These are phyloP conservation scores for Hippolais icterina DNA, from an alignment of 2,113 vertebrate species.

Conservation along the genomic window DNA sequence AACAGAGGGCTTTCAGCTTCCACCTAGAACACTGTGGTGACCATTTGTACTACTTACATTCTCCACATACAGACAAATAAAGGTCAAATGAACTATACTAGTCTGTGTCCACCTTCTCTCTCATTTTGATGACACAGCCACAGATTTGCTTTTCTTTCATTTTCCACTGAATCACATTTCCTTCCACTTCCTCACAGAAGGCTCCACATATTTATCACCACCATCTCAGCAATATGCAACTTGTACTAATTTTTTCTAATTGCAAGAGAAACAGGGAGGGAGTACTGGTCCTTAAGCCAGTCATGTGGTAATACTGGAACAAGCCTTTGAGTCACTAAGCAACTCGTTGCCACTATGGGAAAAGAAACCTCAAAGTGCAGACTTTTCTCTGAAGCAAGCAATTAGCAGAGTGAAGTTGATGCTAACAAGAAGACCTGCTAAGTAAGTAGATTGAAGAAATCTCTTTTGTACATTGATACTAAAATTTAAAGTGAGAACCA, in stretches of 20 bases:
- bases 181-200: neutral
- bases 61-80: neutral
- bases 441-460: neutral
- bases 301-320: neutral
- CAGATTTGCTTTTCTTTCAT: neutral
- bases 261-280: neutral
- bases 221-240: neutral
- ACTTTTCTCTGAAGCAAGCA: slow-evolving; percentile 12
- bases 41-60: rapidly evolving
- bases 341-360: neutral
- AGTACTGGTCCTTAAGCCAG: neutral
- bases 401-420: neutral
- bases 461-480: neutral
- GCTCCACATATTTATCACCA: neutral
- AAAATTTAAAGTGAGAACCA: neutral
- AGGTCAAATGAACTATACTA: neutral
- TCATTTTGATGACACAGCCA: neutral
- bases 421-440: neutral
- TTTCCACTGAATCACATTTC: neutral
- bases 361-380: slow-evolving; percentile 38
- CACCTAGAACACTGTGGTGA: neutral
- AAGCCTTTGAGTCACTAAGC: neutral
- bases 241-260: neutral
- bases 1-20: neutral
- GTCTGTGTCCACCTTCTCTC: neutral